Evolutionary conservation across 2,113 vertebrate genomes (phyloP).

Genomic region (Sphaerodactylus townsendi): DNA sequence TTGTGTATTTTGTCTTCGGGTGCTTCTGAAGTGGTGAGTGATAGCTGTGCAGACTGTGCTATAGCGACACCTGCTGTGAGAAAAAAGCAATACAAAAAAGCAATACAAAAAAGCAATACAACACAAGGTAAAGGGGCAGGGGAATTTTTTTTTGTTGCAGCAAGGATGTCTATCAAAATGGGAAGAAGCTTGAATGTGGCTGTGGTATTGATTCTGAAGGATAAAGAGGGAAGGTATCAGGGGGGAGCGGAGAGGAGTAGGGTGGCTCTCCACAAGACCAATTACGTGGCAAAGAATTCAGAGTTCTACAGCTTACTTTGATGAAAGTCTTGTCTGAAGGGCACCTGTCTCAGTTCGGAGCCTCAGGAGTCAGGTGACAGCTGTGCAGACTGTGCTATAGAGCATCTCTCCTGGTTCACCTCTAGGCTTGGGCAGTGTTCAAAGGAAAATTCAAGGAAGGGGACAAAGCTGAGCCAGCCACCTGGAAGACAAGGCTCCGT

Average conservation of each 20-base stretch:
- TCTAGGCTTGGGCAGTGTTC: conserved; percentile 96
- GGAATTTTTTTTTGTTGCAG: neutral
- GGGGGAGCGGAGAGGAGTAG: too few species aligned
- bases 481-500: conserved; percentile 97
- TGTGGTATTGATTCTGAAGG: neutral
- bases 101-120: neutral
- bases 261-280: neutral
- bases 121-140: neutral
- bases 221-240: neutral
- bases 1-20: neutral
- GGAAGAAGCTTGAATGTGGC: neutral
- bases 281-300: neutral
- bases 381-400: neutral
- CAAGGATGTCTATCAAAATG: neutral
- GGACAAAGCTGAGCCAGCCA: conserved; percentile 94
- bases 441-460: conserved; percentile 99
- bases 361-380: neutral
- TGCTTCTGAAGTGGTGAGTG: neutral
- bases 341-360: neutral
- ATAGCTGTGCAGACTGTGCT: neutral
- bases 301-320: neutral
- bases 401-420: conserved; percentile 15
- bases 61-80: neutral
- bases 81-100: neutral
- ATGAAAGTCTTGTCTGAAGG: neutral